Conservation (phyloP, 2,888 invertebrate species). For the Brachyopa scutellaris region DNA sequence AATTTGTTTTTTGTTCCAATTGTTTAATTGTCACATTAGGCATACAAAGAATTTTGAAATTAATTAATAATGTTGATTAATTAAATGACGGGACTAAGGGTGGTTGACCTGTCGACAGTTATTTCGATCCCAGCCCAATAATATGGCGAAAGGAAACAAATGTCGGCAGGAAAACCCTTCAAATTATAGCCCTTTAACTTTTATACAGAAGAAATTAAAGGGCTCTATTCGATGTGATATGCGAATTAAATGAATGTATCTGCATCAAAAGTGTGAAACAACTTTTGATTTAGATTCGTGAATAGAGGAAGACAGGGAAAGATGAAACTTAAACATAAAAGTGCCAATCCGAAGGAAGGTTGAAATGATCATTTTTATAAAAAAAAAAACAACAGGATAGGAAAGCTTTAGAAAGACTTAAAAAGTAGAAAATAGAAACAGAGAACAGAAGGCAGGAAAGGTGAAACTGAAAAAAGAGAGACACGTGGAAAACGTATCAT, state of each 20-base stretch:
- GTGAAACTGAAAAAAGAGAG: slow-evolving; percentile 25
- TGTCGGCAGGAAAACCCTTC: slow-evolving; percentile 34
- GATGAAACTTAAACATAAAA: slow-evolving; percentile 27
- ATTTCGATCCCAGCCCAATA: neutral
- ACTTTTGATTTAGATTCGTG: slow-evolving; percentile 9
- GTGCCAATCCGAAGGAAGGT: slow-evolving; percentile 15
- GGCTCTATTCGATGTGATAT: slow-evolving; percentile 21
- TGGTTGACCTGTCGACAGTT: slow-evolving; percentile 35
- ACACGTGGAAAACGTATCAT: slow-evolving; percentile 6
- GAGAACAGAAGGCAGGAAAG: slow-evolving; percentile 27
- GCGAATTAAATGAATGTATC: slow-evolving; percentile 50
- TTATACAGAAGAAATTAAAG: neutral
- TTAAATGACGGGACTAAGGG: slow-evolving; percentile 6
- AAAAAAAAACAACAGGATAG: neutral
- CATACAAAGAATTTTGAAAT: slow-evolving; percentile 64
- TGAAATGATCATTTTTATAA: neutral
- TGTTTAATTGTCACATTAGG: slow-evolving; percentile 71
- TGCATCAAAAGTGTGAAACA: slow-evolving; percentile 12
- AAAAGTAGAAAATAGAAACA: slow-evolving; percentile 14
- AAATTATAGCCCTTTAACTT: slow-evolving; percentile 20
- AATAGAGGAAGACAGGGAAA: slow-evolving; percentile 59
- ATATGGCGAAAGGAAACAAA: neutral
- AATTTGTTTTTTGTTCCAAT: slow-evolving; percentile 73
- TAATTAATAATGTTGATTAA: slow-evolving; percentile 50
- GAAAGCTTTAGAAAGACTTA: slow-evolving; percentile 8